phyloP scores from a whole-genome alignment of 2,888 invertebrate species.

The Ptychoptera albimana region DNA sequence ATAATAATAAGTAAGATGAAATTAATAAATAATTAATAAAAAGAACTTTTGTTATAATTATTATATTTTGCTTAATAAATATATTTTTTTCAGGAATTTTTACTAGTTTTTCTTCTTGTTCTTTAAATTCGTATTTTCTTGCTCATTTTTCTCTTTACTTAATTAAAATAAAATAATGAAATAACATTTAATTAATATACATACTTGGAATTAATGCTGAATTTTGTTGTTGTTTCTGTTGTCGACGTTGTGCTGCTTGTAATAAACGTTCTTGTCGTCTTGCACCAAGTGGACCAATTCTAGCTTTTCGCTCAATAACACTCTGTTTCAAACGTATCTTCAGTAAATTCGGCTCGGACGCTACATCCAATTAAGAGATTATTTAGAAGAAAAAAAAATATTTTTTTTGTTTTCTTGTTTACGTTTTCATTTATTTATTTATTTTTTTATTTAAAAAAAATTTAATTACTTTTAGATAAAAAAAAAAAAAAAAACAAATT shows the following conservation, averaged over 20 bases:
- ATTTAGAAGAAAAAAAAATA: too few relatives aligned
- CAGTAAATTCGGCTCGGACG: constrained; percentile 93
- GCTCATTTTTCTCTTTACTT: too few relatives aligned
- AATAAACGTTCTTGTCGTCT: constrained; percentile 65
- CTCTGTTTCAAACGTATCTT: constrained; percentile 88
- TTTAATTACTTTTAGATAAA: not conserved
- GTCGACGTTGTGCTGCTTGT: constrained; percentile 45
- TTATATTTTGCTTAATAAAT: too few relatives aligned
- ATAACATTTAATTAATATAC: constrained; percentile 8
- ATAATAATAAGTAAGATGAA: too few relatives aligned
- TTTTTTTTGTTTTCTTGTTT: not conserved
- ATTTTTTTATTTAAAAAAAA: not conserved
- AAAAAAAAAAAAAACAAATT: not conserved
- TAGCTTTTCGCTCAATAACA: constrained; percentile 82
- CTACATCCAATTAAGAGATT: constrained; percentile 28
- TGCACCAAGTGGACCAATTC: constrained; percentile 62
- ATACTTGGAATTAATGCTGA: constrained; percentile 28
- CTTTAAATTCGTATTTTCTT: too few relatives aligned
- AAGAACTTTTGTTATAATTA: too few relatives aligned
- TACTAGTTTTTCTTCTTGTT: too few relatives aligned
- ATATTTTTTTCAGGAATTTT: too few relatives aligned
- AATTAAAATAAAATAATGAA: too few relatives aligned
- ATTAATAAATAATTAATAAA: too few relatives aligned
- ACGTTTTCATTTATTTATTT: not conserved
- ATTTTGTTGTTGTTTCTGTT: constrained; percentile 27